These are phyloP conservation scores for Gryon sp. DNA, from an alignment of 1,140 invertebrate species.

Conservation along the genomic window DNA sequence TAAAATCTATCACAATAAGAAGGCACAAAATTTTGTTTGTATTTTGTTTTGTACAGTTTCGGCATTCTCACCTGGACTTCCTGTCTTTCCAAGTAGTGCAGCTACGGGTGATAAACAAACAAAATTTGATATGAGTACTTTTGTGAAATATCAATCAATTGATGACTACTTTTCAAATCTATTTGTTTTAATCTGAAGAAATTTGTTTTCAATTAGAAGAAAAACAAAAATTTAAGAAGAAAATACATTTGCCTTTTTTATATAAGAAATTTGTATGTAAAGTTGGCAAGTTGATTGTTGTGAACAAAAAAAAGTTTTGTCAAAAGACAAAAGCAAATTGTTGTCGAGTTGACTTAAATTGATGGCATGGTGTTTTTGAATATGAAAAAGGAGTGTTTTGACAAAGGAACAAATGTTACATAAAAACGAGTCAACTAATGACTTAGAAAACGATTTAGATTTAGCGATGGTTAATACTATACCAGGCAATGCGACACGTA, in stretches of 20 bases:
- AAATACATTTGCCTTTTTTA: no score
- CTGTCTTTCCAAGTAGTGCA: conserved; percentile 78
- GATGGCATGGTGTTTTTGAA: conserved; percentile 7
- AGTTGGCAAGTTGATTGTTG: no score
- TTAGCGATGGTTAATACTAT: conserved; percentile 79
- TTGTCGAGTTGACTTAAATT: neutral
- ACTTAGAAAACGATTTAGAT: conserved; percentile 71
- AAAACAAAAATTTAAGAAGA: no score
- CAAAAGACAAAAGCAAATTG: no score
- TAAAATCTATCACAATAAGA: no score
- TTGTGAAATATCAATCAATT: no score
- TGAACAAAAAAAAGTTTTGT: no score
- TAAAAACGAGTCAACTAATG: conserved; percentile 52
- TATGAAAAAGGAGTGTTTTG: conserved; percentile 11
- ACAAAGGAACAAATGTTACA: conserved; percentile 49
- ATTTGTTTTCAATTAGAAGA: no score
- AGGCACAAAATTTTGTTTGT: no score
- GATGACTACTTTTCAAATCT: neutral
- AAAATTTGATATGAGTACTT: conserved; percentile 64
- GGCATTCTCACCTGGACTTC: conserved; percentile 77
- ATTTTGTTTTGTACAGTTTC: conserved; percentile 29
- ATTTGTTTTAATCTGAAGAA: no score
- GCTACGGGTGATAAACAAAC: conserved; percentile 71
- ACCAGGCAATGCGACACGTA: conserved; percentile 80
- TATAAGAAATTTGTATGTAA: no score